These are phyloP conservation scores for Euura lappo DNA, from an alignment of 1,140 invertebrate genomes.

Conservation along the genomic window DNA sequence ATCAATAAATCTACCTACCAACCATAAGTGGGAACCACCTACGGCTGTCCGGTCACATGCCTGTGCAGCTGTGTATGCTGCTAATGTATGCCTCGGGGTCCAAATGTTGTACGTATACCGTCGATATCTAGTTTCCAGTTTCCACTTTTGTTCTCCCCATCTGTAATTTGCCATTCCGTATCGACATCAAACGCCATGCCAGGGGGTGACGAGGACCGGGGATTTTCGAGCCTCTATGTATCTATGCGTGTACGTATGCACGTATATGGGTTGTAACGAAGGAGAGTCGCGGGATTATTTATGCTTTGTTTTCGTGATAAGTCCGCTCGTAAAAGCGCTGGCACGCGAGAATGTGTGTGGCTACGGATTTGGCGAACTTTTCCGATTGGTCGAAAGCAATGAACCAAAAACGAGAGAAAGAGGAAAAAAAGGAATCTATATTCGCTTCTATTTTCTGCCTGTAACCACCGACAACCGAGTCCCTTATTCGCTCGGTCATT, in stretches of 20 bases:
- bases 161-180: no score
- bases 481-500: no score
- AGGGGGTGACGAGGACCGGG: no score
- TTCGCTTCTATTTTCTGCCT: background rate
- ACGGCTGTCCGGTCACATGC: background rate
- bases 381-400: background rate
- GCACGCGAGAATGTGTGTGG: background rate
- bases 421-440: background rate
- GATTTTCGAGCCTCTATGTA: no score
- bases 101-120: no score
- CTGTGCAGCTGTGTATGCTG: no score
- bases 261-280: background rate
- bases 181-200: no score
- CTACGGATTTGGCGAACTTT: background rate
- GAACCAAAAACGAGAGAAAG: no score
- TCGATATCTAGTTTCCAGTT: no score
- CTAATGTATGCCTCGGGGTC: no score
- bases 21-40: slow-evolving; percentile 1
- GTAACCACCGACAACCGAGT: background rate
- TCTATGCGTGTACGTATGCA: no score
- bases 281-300: background rate
- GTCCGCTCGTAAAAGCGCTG: slow-evolving; percentile 1
- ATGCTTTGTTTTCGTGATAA: slow-evolving; percentile 7
- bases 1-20: slow-evolving; percentile 5
- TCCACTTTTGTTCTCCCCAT: no score